phyloP scores from a whole-genome alignment of 1,140 invertebrate species.

The Drusus annulatus region DNA sequence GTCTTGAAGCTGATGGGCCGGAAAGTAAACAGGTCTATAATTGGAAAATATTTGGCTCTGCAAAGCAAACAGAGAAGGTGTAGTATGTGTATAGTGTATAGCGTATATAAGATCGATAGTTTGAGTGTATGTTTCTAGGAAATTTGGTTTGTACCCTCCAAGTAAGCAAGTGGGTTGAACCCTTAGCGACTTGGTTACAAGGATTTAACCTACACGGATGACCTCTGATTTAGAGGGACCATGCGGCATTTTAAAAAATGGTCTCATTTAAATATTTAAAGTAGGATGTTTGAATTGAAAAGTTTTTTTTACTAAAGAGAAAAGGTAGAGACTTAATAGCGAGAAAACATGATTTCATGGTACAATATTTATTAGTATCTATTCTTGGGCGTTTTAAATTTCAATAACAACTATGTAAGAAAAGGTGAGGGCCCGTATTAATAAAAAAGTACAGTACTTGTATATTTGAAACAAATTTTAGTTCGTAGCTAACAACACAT shows the following conservation, averaged over 20 bases:
- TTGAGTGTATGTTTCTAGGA: constrained; percentile 7
- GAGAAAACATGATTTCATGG: too few species aligned
- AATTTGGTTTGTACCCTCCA: background rate
- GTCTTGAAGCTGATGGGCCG: background rate
- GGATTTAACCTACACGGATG: background rate
- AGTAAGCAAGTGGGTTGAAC: constrained; percentile 9
- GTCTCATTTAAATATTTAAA: background rate
- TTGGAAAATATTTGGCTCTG: constrained; percentile 1
- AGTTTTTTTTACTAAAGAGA: too few species aligned
- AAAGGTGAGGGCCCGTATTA: too few species aligned
- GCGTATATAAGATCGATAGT: background rate
- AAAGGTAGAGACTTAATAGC: too few species aligned
- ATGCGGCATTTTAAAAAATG: background rate
- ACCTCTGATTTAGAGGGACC: constrained; percentile 9
- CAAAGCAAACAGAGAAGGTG: background rate
- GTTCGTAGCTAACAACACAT: too few species aligned
- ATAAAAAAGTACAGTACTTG: too few species aligned
- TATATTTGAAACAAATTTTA: too few species aligned
- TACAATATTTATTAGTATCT: too few species aligned
- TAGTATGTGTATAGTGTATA: background rate
- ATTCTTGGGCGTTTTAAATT: too few species aligned
- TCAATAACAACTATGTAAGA: too few species aligned
- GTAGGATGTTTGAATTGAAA: too few species aligned
- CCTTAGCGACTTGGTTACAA: constrained; percentile 27
- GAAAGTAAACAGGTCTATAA: background rate